These are phyloP conservation scores for Rhamnusium bicolor DNA, from an alignment of 2,888 invertebrate genomes.

Conservation along the genomic window DNA sequence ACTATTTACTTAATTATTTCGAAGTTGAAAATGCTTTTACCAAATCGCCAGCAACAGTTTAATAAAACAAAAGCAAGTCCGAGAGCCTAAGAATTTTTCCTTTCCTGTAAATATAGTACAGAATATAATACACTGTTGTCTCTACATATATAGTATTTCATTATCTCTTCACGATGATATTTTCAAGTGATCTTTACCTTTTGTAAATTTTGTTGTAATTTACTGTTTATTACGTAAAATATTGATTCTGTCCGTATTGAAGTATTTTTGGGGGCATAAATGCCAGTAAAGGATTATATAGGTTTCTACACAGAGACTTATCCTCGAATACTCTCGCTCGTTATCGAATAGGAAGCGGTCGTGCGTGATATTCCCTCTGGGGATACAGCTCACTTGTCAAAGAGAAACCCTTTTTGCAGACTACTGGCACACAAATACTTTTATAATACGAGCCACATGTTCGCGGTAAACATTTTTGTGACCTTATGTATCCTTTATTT, in stretches of 20 bases:
- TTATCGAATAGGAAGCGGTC: slow-evolving; percentile 45
- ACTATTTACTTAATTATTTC: too few species aligned
- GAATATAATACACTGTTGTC: too few species aligned
- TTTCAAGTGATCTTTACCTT: not conserved
- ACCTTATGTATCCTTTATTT: slow-evolving; percentile 3
- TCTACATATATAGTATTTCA: too few species aligned
- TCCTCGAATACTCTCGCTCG: slow-evolving; percentile 39
- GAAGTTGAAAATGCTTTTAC: too few species aligned
- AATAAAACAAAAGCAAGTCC: too few species aligned
- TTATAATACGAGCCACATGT: slow-evolving; percentile 23
- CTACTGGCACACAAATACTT: slow-evolving; percentile 33
- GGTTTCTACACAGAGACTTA: slow-evolving; percentile 30
- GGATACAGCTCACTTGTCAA: slow-evolving; percentile 50
- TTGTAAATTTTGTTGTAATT: not conserved
- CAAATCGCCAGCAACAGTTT: too few species aligned
- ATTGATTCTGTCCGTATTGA: not conserved
- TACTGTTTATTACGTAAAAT: not conserved
- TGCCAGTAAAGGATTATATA: slow-evolving; percentile 25
- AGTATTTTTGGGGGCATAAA: slow-evolving; percentile 14
- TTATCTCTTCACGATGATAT: not conserved
- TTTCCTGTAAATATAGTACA: too few species aligned
- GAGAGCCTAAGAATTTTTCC: too few species aligned
- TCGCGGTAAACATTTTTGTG: slow-evolving; percentile 19
- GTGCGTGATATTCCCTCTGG: slow-evolving; percentile 44
- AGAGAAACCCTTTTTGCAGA: slow-evolving; percentile 38